Conservation (phyloP, 1,140 invertebrate species). For the Venustaconcha ellipsiformis region DNA sequence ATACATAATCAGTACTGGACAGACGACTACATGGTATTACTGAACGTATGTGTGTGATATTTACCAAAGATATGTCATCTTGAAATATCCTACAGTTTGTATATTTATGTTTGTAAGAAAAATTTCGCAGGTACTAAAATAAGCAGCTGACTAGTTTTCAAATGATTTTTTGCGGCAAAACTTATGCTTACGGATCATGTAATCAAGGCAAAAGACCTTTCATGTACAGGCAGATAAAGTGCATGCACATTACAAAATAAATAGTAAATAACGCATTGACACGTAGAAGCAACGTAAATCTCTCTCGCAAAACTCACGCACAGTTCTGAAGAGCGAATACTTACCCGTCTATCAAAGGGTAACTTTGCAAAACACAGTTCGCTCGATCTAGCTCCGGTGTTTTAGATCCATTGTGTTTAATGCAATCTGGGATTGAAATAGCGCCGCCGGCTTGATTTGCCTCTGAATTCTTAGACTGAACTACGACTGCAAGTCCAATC, state of each 20-base stretch:
- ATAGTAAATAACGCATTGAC: not conserved
- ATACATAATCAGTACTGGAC: not conserved
- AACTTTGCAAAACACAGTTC: constrained; percentile 74
- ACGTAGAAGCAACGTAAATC: not conserved
- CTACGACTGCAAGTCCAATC: constrained; percentile 34
- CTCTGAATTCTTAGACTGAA: not conserved
- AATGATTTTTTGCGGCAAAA: not conserved
- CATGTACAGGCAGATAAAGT: not conserved
- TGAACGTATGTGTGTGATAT: not conserved
- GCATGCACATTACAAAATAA: not conserved
- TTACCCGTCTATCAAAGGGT: constrained; percentile 79
- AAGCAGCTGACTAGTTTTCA: not conserved
- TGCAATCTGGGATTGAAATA: not conserved
- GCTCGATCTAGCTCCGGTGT: constrained; percentile 62
- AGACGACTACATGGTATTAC: not conserved
- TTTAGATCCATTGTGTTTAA: not conserved
- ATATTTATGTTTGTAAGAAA: not conserved
- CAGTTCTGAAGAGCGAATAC: not conserved
- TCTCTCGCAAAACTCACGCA: not conserved
- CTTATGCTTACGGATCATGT: not conserved
- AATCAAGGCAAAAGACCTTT: not conserved
- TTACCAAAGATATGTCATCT: not conserved
- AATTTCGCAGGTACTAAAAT: not conserved
- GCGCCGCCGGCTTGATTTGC: not conserved
- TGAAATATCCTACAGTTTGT: too few species aligned